Conservation (phyloP, 2,113 vertebrate genomes). For the Passer montanus region DNA sequence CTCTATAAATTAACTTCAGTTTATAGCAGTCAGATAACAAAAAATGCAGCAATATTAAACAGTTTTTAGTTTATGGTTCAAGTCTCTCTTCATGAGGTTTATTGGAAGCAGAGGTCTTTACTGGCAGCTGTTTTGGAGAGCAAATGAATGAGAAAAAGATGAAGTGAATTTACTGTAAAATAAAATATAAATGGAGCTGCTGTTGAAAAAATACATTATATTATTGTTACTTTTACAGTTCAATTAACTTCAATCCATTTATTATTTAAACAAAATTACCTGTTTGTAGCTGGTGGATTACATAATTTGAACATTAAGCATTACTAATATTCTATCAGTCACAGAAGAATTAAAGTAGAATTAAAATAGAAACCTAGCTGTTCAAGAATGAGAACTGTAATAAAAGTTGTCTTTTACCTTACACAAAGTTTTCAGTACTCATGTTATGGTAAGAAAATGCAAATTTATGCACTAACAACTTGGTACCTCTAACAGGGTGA, state of each 20-base stretch:
- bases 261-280: conserved; percentile 19
- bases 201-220: not conserved
- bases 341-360: not conserved
- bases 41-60: not conserved
- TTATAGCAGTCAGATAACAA: not conserved
- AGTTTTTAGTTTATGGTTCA: not conserved
- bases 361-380: not conserved
- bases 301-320: not conserved
- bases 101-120: not conserved
- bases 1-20: not conserved
- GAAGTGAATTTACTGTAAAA: not conserved
- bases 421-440: not conserved
- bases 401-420: no score
- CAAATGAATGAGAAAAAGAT: not conserved
- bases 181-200: conserved; percentile 3
- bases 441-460: not conserved
- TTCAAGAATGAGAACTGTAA: not conserved
- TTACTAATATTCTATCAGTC: conserved; percentile 17
- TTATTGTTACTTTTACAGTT: conserved; percentile 4
- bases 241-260: not conserved
- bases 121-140: not conserved
- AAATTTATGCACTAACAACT: not conserved
- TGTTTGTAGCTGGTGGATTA: not conserved
- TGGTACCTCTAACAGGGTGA: not conserved
- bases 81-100: not conserved